Conservation (phyloP, 1,140 invertebrate genomes). For the Psix sp. region DNA sequence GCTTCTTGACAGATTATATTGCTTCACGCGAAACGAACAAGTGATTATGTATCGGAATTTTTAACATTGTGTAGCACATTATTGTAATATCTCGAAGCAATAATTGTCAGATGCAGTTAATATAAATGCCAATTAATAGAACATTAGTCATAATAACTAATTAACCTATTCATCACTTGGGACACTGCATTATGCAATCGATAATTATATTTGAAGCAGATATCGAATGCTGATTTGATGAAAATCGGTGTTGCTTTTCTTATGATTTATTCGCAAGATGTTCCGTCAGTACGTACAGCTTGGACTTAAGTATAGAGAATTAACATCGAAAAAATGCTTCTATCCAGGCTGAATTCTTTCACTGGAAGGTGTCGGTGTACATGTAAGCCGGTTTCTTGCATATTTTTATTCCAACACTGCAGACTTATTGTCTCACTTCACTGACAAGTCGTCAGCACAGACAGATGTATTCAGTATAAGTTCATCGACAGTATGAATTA, state of each 20-base stretch:
- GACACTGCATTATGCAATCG: conserved; percentile 14
- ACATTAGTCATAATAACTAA: conserved; percentile 7
- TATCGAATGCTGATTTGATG: conserved; percentile 11
- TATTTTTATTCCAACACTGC: conserved; percentile 20
- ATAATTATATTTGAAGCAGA: conserved; percentile 16
- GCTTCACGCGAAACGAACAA: too few species aligned
- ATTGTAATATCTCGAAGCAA: too few species aligned
- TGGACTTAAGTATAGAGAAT: conserved; percentile 14
- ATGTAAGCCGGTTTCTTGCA: conserved; percentile 39
- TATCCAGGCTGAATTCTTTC: conserved; percentile 40
- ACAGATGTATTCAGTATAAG: too few species aligned
- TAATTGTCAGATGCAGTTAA: too few species aligned
- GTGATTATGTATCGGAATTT: too few species aligned
- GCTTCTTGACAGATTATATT: too few species aligned
- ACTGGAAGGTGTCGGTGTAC: conserved; percentile 36
- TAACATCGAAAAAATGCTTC: conserved; percentile 23
- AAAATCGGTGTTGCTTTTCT: conserved; percentile 18
- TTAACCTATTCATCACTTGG: conserved; percentile 17
- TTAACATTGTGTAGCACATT: too few species aligned
- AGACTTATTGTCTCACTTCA: conserved; percentile 3
- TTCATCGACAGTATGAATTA: too few species aligned
- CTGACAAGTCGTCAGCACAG: neutral
- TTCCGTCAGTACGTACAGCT: conserved; percentile 5
- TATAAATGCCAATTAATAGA: conserved; percentile 12
- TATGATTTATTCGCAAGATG: conserved; percentile 35